Base-by-base conservation (phyloP, 2,888 invertebrate genomes). In the Myathropa florea region DNA sequence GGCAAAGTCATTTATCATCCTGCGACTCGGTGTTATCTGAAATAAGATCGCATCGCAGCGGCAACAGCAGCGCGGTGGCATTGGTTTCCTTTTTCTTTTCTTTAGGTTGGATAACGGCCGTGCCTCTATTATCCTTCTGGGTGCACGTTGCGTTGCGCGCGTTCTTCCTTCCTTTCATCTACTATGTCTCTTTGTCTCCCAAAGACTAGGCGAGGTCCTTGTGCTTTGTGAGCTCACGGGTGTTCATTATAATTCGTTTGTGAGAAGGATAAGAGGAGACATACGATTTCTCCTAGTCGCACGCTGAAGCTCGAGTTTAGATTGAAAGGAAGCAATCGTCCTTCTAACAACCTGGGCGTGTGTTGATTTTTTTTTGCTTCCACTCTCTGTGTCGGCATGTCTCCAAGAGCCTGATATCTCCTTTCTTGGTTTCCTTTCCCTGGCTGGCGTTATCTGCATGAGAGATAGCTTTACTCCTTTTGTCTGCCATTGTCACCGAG, bases 1-100 rank as follows among this genome's bases (percentile, higher is more conserved):
- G 86, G 70, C 85, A 88, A 86, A 88, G 88, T 88, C 88, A 88
- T 88, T 88, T 88, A 88, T 88, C 88, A 88, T 88, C 65, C 83
- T 70, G 88, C 82, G 85, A 85, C 86, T 88, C 67, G 71, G 78
- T 84, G 79, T 86, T 88, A 88, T 88, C 88, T 88, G 86, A 88
- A 88, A 88, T 88, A 88, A 88, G 86, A 88, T 88, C 88, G 75
- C 85, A 85, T 84, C 86, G 82, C 83, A 84, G 39, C 59, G 65
- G 23, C 59, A 46, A 61, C 9, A 60, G 60, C 67, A 67, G 79
- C 55, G 68, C 67, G 78, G 57, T 78, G 46, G 77, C 68, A 64
- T 71, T 76, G 59, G 71, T 84, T 72, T 81, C 71, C 76, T 64
- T 87, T 87, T 87, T 73, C 63, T 79, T 78, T 73, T 65, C 80